These are phyloP conservation scores for Brenthis daphne DNA, from an alignment of 2,888 invertebrate species.

Conservation along the genomic window DNA sequence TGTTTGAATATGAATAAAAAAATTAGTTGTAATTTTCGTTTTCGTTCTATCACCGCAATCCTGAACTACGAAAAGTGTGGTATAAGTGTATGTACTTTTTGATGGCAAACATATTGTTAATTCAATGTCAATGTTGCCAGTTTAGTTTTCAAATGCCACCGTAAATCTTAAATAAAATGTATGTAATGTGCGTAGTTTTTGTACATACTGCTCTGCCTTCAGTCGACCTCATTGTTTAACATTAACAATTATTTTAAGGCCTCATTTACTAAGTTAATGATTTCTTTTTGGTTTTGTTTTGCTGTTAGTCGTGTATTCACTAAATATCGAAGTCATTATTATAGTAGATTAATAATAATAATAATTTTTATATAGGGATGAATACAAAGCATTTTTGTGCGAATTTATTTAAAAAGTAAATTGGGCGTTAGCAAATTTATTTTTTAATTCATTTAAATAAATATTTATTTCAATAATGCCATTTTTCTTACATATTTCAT, in stretches of 20 bases:
- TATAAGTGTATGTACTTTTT: slow-evolving; percentile 22
- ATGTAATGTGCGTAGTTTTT: slow-evolving; percentile 24
- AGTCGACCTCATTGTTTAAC: slow-evolving; percentile 31
- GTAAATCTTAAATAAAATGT: slow-evolving; percentile 15
- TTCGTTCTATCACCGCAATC: slow-evolving; percentile 19
- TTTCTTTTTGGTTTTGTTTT: not conserved
- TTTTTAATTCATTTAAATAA: not conserved
- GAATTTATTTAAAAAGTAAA: not conserved
- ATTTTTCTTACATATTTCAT: not conserved
- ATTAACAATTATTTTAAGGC: slow-evolving; percentile 28
- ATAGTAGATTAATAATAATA: not conserved
- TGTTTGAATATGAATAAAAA: slow-evolving; percentile 32
- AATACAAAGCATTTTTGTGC: not conserved
- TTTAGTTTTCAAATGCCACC: slow-evolving; percentile 25
- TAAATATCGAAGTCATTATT: slow-evolving; percentile 1
- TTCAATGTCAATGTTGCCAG: slow-evolving; percentile 33
- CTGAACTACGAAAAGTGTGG: slow-evolving; percentile 13
- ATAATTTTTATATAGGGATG: not conserved
- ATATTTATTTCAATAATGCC: not conserved
- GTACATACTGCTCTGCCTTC: slow-evolving; percentile 29
- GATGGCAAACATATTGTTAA: slow-evolving; percentile 22
- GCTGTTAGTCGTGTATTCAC: slow-evolving; percentile 15
- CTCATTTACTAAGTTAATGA: slow-evolving; percentile 9
- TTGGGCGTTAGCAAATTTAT: not conserved
- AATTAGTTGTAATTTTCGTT: slow-evolving; percentile 33